Evolutionary conservation across 2,797 vertebrate genomes (phyloP), one percentile per base, ranked within the genome.

Genomic region (Onychomys leucogaster): DNA sequence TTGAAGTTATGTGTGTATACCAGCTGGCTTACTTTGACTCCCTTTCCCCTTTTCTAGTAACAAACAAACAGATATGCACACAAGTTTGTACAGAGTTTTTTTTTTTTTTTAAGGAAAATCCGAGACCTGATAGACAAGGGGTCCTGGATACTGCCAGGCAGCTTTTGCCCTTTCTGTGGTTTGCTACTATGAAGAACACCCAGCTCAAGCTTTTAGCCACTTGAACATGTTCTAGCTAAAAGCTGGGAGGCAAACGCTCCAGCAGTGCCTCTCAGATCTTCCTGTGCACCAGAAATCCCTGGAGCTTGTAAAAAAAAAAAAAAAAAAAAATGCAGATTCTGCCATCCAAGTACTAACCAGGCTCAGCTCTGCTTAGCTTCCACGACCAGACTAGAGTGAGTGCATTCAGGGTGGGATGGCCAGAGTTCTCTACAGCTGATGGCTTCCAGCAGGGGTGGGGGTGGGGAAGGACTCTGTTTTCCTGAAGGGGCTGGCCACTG

Each of bases 131-230:
- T 23, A 87, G 57, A 19, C 6, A 34, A 77, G 71, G 77, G 17
- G 27, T 21, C 65, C 55, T 67, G 61, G 14, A 27, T 41, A n/a
- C 34, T 90, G 63, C 27, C 89, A 63, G 49, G 41, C 6, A 46
- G 29, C 6, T 77, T 63, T 12, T 80, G 61, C 4, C 41, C 63
- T 91, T 90, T 83, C 78, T 63, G 55, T 37, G 81, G 57, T 83
- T 89, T 77, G 61, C 21, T 55, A 65, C 37, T 34, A 6, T 69
- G 61, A 81, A 63, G 88, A 34, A 76, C 23, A 25, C 46, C 4
- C 41, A 69, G 49, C 91, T 57, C 90, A 43, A 81, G 6, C 34
- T 94, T 94, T 83, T 71, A 65, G 92, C 93, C 57, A n/a, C 9
- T 85, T 81, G 52, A 90, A 76, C 23, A n/a, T 41, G 5, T n/a